phyloP scores from a whole-genome alignment of 2,113 vertebrate species.

The Platysternon megacephalum region DNA sequence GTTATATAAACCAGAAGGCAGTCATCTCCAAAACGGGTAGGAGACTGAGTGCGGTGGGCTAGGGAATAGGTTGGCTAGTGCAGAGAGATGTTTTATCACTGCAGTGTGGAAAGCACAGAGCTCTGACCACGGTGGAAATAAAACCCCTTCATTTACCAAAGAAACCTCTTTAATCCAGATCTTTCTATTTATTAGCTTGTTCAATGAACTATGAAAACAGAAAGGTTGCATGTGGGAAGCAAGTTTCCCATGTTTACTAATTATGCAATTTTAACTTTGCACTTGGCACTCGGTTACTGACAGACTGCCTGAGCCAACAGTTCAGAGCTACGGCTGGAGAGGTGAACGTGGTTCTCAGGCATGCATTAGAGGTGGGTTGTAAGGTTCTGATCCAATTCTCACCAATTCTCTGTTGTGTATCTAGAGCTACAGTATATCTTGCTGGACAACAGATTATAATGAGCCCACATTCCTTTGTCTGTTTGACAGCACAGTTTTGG shows the following conservation, averaged over 20 bases:
- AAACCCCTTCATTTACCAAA: not conserved
- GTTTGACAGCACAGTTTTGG: not conserved
- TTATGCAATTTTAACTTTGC: not conserved
- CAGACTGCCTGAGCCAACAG: not conserved
- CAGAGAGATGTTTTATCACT: not conserved
- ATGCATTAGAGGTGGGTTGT: not conserved
- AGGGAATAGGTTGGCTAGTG: fast-evolving
- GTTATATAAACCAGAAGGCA: not conserved
- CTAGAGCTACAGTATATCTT: not conserved
- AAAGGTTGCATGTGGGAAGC: not conserved
- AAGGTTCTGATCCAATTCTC: not conserved
- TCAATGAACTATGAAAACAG: constrained; percentile 50
- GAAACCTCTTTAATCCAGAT: not conserved
- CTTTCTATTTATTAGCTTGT: constrained; percentile 19
- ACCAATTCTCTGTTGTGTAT: not conserved
- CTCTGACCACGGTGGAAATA: not conserved
- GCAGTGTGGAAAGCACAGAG: fast-evolving
- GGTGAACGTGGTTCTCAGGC: fast-evolving
- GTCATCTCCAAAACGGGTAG: fast-evolving
- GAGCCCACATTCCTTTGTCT: not conserved
- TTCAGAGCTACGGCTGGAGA: not conserved
- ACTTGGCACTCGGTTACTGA: not conserved
- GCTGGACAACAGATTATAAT: not conserved
- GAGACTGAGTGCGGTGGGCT: not conserved
- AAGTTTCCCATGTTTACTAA: not conserved